Evolutionary conservation across 1,140 invertebrate species (phyloP).

Genomic region (Ceratoteleas bidentatus): DNA sequence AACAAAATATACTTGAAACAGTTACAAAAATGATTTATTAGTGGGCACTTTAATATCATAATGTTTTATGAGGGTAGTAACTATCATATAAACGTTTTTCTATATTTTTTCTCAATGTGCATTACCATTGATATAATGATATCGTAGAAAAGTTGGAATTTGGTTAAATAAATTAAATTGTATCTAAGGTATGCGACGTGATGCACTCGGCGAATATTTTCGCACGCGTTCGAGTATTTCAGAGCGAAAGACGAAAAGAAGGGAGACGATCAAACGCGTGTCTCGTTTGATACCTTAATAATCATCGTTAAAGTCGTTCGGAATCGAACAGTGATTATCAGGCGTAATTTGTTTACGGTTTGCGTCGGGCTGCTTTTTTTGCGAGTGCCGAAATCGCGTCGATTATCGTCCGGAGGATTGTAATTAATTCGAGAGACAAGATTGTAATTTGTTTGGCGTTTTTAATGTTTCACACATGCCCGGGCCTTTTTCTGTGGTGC

Average conservation of each 20-base stretch:
- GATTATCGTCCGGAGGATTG: slow-evolving; percentile 36
- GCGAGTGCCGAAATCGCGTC: slow-evolving; percentile 11
- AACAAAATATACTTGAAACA: too few relatives aligned
- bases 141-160: not conserved
- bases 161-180: slow-evolving; percentile 42
- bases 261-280: slow-evolving; percentile 47
- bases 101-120: too few relatives aligned
- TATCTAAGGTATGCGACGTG: slow-evolving; percentile 26
- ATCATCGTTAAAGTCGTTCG: slow-evolving; percentile 57
- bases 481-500: too few relatives aligned
- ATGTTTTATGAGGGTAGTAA: too few relatives aligned
- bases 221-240: slow-evolving; percentile 42
- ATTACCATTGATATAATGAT: too few relatives aligned
- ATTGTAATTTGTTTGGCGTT: slow-evolving; percentile 11
- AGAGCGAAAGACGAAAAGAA: slow-evolving; percentile 32
- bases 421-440: slow-evolving; percentile 39
- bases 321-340: slow-evolving; percentile 44
- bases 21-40: too few relatives aligned
- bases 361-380: slow-evolving; percentile 15
- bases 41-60: too few relatives aligned
- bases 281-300: slow-evolving; percentile 59
- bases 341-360: slow-evolving; percentile 58
- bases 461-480: too few relatives aligned
- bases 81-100: too few relatives aligned
- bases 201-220: slow-evolving; percentile 47